phyloP scores from a whole-genome alignment of 2,113 vertebrate genomes.

The Podarcis cretensis region DNA sequence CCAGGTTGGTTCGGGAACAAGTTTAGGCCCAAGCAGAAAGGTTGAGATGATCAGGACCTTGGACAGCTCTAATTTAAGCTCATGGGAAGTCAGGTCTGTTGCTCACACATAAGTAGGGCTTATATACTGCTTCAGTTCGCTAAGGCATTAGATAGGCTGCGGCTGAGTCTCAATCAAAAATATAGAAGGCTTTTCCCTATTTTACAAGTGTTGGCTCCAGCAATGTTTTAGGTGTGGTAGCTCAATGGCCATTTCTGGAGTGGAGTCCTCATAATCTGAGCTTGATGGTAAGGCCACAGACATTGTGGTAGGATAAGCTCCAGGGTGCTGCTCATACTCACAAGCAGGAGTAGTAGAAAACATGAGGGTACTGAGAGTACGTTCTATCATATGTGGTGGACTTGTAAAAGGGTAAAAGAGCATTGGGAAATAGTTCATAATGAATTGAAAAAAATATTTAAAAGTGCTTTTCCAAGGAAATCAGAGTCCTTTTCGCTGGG shows the following conservation, averaged over 20 bases:
- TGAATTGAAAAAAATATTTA: no score
- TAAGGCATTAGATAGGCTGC: not conserved
- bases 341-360: no score
- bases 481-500: no score
- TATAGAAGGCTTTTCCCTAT: not conserved
- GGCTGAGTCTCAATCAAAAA: not conserved
- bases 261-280: not conserved
- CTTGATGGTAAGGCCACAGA: not conserved
- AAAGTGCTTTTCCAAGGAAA: no score
- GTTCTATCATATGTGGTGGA: no score
- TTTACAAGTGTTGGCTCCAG: not conserved
- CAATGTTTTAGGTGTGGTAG: not conserved
- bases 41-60: not conserved
- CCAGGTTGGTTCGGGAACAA: not conserved
- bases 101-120: not conserved
- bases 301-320: not conserved
- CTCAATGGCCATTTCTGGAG: not conserved
- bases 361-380: no score
- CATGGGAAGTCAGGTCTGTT: not conserved
- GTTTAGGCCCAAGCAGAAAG: not conserved
- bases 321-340: not conserved
- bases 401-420: no score
- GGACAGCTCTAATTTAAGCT: not conserved
- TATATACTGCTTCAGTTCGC: not conserved
- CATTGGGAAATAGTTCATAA: no score